Conservation (phyloP, 2,113 vertebrate species). For the Pluvianellus socialis region DNA sequence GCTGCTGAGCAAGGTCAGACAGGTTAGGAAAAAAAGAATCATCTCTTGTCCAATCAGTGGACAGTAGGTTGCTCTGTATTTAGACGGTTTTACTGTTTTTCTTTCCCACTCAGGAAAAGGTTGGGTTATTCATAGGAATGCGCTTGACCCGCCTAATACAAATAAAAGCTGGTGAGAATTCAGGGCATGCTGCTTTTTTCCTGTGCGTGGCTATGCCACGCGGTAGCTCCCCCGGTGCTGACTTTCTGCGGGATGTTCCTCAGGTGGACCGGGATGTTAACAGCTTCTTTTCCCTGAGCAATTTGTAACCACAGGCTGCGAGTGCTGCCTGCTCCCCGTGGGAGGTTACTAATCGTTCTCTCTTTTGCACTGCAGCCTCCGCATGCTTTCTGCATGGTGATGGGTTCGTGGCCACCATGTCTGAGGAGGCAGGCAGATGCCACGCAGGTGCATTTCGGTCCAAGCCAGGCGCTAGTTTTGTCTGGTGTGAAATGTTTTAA, state of each 20-base stretch:
- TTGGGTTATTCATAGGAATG: slow-evolving; percentile 27
- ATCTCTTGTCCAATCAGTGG: neutral
- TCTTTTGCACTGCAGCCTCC: neutral
- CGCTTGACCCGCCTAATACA: neutral
- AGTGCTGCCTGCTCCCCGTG: neutral
- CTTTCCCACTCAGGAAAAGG: neutral
- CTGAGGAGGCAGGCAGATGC: neutral
- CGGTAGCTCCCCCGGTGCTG: neutral
- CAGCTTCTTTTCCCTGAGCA: neutral
- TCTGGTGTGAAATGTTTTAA: neutral
- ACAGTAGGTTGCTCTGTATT: neutral
- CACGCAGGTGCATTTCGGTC: fast-evolving
- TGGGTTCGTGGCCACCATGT: fast-evolving
- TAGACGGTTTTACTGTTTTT: neutral
- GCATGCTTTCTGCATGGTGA: neutral
- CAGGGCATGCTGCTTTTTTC: neutral
- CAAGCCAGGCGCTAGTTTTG: neutral
- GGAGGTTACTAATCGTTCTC: neutral
- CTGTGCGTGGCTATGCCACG: fast-evolving
- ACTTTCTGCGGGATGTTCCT: neutral
- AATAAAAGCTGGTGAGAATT: neutral
- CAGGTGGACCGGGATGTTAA: neutral
- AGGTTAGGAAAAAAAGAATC: neutral
- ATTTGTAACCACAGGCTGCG: neutral
- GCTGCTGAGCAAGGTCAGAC: slow-evolving; percentile 50